Evolutionary conservation across 2,797 vertebrate genomes (phyloP).

Genomic region (Coccyzus lansbergi): DNA sequence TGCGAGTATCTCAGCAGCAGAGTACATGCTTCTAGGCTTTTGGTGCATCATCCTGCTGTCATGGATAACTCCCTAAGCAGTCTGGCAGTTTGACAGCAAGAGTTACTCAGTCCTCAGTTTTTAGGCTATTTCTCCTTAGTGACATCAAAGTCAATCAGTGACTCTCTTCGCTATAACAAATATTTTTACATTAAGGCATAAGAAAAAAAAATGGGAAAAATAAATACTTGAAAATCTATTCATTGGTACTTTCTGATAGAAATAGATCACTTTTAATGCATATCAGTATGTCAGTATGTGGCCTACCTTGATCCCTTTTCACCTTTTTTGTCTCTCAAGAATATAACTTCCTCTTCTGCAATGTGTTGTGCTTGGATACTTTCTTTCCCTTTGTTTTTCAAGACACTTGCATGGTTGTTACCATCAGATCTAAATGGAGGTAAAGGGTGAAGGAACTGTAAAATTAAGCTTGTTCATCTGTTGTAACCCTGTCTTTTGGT

Average conservation of each 20-base stretch:
- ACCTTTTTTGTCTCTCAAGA: background rate
- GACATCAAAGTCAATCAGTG: background rate
- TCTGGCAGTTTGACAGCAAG: too few relatives aligned
- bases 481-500: background rate
- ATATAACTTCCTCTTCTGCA: background rate
- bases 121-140: too few relatives aligned
- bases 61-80: too few relatives aligned
- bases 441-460: background rate
- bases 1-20: background rate
- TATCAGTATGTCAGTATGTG: background rate
- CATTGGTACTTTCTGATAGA: background rate
- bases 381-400: background rate
- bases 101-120: too few relatives aligned
- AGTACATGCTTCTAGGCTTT: background rate
- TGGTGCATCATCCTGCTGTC: background rate
- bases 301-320: background rate
- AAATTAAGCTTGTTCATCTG: background rate
- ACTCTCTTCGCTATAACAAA: background rate
- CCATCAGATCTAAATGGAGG: background rate
- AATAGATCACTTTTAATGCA: background rate
- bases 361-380: background rate
- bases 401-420: background rate
- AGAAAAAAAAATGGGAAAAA: background rate
- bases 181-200: background rate
- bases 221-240: background rate